phyloP scores from a whole-genome alignment of 2,113 vertebrate genomes.

The Notothenia rossii region DNA sequence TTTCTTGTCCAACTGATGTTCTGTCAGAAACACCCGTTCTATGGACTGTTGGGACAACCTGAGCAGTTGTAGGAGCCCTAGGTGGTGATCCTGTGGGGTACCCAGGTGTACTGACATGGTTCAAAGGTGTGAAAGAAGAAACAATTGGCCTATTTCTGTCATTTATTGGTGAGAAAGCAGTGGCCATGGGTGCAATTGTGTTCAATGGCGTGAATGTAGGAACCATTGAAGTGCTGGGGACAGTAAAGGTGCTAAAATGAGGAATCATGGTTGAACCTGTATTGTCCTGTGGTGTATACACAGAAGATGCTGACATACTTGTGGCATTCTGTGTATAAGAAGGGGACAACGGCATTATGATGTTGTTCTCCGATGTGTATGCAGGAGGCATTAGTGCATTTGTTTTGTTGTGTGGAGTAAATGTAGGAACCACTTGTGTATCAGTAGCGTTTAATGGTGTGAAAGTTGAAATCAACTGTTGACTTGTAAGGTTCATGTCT shows the following conservation, averaged over 20 bases:
- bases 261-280: constrained; percentile 56
- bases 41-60: constrained; percentile 71
- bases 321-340: constrained; percentile 55
- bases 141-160: constrained; percentile 51
- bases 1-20: constrained; percentile 13
- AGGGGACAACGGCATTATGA: constrained; percentile 62
- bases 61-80: constrained; percentile 40
- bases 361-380: constrained; percentile 66
- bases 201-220: constrained; percentile 65
- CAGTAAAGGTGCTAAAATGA: constrained; percentile 51
- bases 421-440: constrained; percentile 77
- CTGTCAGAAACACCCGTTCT: constrained; percentile 35
- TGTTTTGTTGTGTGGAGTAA: constrained; percentile 70
- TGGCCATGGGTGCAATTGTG: constrained; percentile 50
- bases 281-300: constrained; percentile 59
- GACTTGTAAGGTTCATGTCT: constrained; percentile 55
- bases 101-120: constrained; percentile 46
- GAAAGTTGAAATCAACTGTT: constrained; percentile 65
- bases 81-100: constrained; percentile 45
- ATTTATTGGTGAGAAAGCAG: constrained; percentile 57
- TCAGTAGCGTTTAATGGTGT: constrained; percentile 74
- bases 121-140: constrained; percentile 71
- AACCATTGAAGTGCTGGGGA: constrained; percentile 67
- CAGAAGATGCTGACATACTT: constrained; percentile 42
- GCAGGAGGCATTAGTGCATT: constrained; percentile 62